Evolutionary conservation across 2,797 vertebrate species (phyloP), one percentile per base, ranked within the genome.

Genomic region (Eidolon dupreanum): DNA sequence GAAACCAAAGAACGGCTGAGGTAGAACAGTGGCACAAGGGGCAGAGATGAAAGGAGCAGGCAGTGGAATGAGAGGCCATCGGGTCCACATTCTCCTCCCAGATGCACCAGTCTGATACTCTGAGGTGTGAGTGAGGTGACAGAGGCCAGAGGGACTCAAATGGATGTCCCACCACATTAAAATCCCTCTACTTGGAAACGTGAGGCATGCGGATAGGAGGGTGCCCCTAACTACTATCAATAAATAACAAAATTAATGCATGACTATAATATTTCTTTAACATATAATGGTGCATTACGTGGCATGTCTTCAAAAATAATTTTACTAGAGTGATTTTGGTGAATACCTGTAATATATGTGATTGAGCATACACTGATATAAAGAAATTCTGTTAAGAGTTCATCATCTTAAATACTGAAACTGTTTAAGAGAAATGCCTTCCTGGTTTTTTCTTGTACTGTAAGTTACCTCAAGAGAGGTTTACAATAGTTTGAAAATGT

Each of bases 341-440:
- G 68, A 90, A 61, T 75, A 36, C 15, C 78, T 90, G 5, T 46
- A 83, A 59, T 61, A 19, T 17, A 61, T 93, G 88, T 94, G 70
- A 97, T 53, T 57, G 88, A 74, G 53, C 7, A 81, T 51, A 31
- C 6, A 3, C 91, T 78, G 96, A 95, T 89, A 2, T 26, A 95
- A 16, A 88, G 94, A 92, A 4, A 46, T 97, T 97, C 91, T 91
- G 85, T 94, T 89, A 88, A 87, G 68, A 82, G 95, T 55, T 66
- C 16, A 90, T 71, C 91, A 86, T 85, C 96, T 91, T 95, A 81
- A 93, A 96, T 96, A 94, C 74, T 61, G 96, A 95, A 97, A 93
- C 19, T 71, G 26, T 41, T 92, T 73, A 93, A 55, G 87, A 92
- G 31, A 75, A 95, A 83, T 55, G 92, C 11, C 24, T 97, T 93